Base-by-base conservation (phyloP, 2,797 vertebrate genomes). In the Pelochelys cantorii region DNA sequence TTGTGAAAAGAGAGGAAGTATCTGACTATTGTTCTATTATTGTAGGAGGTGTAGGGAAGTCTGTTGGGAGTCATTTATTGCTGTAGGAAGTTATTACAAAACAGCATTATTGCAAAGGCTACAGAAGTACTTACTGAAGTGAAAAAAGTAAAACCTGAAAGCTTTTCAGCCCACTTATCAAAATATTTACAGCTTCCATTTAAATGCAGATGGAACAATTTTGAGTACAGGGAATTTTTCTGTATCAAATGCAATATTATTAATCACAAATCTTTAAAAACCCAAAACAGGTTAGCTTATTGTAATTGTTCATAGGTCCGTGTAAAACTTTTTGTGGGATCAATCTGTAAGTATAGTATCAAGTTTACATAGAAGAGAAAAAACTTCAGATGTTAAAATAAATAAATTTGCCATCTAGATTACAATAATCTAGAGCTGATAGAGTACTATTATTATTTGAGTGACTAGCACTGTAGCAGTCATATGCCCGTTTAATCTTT, bases 121-220 rank as follows among this genome's bases (percentile, higher is more conserved):
- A 37, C 1, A 1, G 83, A 18, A 90, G 48, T 55, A 75, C 22
- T 93, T 54, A 31, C 79, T 85, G 74, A 52, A 3, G 68, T 85
- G 74, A 52, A 3, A 74, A 13, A 25, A 18, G 17, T 1, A 56
- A 83, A 37, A 87, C 88, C 78, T 37, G 68, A 88, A 85, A 93
- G 88, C 80, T 85, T 62, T 52, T 88, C 92, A 84, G 84, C 56
- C 84, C 83, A 83, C 89, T 92, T 96, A 88, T 79, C 93, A 91
- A 94, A 96, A 83, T 23, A 56, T 89, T 96, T 94, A 79, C 87
- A 79, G 29, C 91, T 96, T 90, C 85, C 87, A 90, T 86, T 88
- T 84, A 79, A 90, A 12, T 60, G 42, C 5, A 10, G 31, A 92
- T 60, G 42, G 81, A 81, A 94, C 86, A 86, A 74, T 27, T 77